These are phyloP conservation scores for Epicampocera succincta DNA, from an alignment of 2,888 invertebrate species.

Conservation along the genomic window DNA sequence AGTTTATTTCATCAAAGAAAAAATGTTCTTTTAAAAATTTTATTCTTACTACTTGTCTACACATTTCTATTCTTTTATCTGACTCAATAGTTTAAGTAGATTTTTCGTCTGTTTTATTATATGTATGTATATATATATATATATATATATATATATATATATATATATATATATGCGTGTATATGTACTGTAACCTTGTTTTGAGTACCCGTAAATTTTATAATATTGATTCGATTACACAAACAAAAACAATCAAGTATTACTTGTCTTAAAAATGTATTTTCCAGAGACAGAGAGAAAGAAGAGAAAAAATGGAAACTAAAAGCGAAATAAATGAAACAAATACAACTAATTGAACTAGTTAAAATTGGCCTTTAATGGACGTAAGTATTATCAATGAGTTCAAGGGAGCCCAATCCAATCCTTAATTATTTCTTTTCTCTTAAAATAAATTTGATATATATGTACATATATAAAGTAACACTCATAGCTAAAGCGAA, in stretches of 20 bases:
- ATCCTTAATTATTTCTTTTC: no score
- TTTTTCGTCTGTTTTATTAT: slow-evolving; percentile 6
- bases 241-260: slow-evolving; percentile 41
- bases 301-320: background rate
- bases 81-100: slow-evolving; percentile 23
- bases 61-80: slow-evolving; percentile 6
- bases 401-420: no score
- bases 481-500: no score
- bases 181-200: slow-evolving; percentile 56
- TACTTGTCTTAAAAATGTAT: slow-evolving; percentile 43
- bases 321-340: background rate
- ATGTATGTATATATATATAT: no score
- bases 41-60: background rate
- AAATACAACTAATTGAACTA: slow-evolving; percentile 23
- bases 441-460: no score
- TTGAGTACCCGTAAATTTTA: slow-evolving; percentile 40
- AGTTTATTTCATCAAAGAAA: slow-evolving; percentile 36
- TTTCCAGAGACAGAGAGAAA: slow-evolving; percentile 3
- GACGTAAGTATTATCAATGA: background rate
- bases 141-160: no score
- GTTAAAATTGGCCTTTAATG: slow-evolving; percentile 26
- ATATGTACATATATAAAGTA: no score
- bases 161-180: no score
- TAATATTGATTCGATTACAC: slow-evolving; percentile 46
- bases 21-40: slow-evolving; percentile 3